Percentiles rank a stretch among this genome's conserved stretches.
phyloP scores from a whole-genome alignment of 2,113 vertebrate genomes.

The Poeciliopsis occidentalis region DNA sequence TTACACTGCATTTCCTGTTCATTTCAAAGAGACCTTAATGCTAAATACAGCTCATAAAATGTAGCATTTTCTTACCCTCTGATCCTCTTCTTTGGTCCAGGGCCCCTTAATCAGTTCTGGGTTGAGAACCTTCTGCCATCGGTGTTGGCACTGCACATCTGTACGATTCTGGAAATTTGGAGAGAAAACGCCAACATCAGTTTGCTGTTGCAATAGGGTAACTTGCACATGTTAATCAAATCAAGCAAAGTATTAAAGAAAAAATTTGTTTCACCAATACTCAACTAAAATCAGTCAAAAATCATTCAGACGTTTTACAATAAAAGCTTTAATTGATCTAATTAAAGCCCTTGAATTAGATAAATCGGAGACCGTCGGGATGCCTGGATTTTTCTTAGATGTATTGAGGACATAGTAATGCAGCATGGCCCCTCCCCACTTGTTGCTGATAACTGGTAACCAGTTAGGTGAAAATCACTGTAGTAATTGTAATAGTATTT shows the following conservation, averaged over 20 bases:
- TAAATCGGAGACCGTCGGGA: background rate
- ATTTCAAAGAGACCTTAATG: background rate
- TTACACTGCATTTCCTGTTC: slow-evolving; percentile 21
- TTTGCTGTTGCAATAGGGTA: background rate
- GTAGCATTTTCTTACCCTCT: slow-evolving; percentile 84
- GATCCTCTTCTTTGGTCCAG: slow-evolving; percentile 99
- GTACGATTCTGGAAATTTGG: slow-evolving; percentile 88
- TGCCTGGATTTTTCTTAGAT: background rate
- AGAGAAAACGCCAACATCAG: too few relatives aligned
- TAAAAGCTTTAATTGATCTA: background rate
- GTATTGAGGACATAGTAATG: background rate
- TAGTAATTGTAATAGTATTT: too few relatives aligned
- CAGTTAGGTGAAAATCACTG: too few relatives aligned
- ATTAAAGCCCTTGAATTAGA: background rate
- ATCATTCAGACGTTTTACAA: background rate
- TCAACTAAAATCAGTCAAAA: too few relatives aligned
- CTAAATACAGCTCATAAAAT: background rate
- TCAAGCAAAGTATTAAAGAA: background rate
- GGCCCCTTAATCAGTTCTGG: slow-evolving; percentile 99
- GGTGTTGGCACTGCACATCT: slow-evolving; percentile 97
- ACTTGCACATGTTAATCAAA: background rate
- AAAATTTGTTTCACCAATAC: background rate
- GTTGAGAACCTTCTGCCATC: slow-evolving; percentile 99
- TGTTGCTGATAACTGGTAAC: too few relatives aligned
- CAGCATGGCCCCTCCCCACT: too few relatives aligned